Percentiles rank a stretch among this genome's conserved stretches.
These are phyloP conservation scores for Petrocephalus schoutedeni DNA, from an alignment of 2,797 vertebrate genomes.

Conservation along the genomic window DNA sequence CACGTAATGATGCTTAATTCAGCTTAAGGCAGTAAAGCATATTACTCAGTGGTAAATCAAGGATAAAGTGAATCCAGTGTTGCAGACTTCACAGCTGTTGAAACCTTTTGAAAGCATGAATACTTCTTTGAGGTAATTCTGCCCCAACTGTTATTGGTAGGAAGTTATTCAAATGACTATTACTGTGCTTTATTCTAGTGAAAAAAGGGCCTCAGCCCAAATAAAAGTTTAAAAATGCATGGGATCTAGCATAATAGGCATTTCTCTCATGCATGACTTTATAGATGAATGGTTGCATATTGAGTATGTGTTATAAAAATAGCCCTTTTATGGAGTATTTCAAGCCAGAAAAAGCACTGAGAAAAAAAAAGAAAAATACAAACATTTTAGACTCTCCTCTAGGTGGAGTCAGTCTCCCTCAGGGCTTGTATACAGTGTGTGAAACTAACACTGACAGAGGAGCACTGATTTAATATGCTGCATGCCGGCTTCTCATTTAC, in stretches of 20 bases:
- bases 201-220: not conserved
- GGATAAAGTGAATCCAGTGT: constrained; percentile 61
- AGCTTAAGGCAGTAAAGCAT: constrained; percentile 58
- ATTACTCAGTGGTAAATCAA: constrained; percentile 65
- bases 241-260: not conserved
- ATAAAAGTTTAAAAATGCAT: constrained; percentile 8
- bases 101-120: not conserved
- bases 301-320: not conserved
- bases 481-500: not conserved
- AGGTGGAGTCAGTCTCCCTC: constrained; percentile 65
- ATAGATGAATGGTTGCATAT: constrained; percentile 6
- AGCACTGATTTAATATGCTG: constrained; percentile 30
- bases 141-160: constrained; percentile 34
- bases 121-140: constrained; percentile 38
- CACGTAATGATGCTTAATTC: constrained; percentile 66
- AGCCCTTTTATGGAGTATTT: not conserved
- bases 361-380: constrained; percentile 2
- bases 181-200: not conserved
- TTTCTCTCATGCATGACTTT: constrained; percentile 7
- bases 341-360: not conserved
- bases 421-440: constrained; percentile 32
- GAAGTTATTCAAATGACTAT: constrained; percentile 23
- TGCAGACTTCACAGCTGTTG: constrained; percentile 49
- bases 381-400: constrained; percentile 49
- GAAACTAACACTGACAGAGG: constrained; percentile 32